phyloP scores from a whole-genome alignment of 2,888 invertebrate species.

The Tenodera sinensis region DNA sequence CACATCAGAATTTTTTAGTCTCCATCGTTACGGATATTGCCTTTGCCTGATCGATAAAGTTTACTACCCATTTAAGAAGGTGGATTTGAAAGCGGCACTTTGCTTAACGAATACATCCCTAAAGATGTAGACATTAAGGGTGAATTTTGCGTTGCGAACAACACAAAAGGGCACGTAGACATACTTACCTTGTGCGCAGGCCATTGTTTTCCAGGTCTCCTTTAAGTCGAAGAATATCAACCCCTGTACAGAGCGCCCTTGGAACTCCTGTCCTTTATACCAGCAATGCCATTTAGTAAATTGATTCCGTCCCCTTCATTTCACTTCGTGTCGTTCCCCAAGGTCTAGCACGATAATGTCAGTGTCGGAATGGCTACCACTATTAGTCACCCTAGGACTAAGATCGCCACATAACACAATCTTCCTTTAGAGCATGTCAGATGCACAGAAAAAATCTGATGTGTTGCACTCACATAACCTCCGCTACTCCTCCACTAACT shows the following conservation, averaged over 20 bases:
- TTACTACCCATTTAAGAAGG: not conserved
- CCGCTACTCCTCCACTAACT: too few relatives aligned
- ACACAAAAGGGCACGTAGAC: not conserved
- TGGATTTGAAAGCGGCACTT: not conserved
- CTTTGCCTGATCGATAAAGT: too few relatives aligned
- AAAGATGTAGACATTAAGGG: not conserved
- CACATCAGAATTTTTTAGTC: too few relatives aligned
- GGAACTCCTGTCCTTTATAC: not conserved
- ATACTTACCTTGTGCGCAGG: not conserved
- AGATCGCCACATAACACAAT: too few relatives aligned
- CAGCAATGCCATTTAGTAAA: conserved; percentile 27
- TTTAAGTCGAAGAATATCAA: not conserved
- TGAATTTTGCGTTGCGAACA: not conserved
- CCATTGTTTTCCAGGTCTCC: not conserved
- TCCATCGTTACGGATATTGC: too few relatives aligned
- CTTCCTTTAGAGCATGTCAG: too few relatives aligned
- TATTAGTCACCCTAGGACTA: not conserved
- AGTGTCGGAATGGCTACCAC: not conserved
- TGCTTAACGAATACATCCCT: not conserved
- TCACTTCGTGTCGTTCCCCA: not conserved
- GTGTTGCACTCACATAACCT: too few relatives aligned
- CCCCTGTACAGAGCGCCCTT: not conserved
- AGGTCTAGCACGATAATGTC: not conserved
- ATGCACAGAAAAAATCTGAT: too few relatives aligned
- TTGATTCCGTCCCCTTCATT: conserved; percentile 19